Base-by-base conservation (phyloP, 2,888 invertebrate species). In the Carabus problematicus region DNA sequence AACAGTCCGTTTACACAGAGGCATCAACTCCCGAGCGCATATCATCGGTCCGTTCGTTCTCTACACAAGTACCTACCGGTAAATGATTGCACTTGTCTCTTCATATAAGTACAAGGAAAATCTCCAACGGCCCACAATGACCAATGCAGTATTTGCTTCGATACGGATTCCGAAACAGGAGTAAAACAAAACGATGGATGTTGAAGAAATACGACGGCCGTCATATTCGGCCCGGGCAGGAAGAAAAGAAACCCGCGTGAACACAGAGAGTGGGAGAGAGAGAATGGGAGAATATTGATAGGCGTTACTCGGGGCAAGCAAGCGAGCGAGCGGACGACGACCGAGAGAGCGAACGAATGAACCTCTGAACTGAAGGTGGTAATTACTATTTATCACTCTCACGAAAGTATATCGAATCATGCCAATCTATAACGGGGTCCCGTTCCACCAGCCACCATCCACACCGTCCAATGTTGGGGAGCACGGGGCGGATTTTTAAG, bases 1-100 rank as follows among this genome's bases (percentile, higher is more conserved):
- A 80, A 80, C 81, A 81, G 80, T 75, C 79, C 79, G 80, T 81
- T 81, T 81, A 80, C 80, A 80, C 81, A 79, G 79, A 76, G 79
- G 79, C 79, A 78, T 6, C 29, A 29, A 29, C 29, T 29, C 29
- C 29, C 29, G 6, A 29, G 3, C 29, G 29, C 29, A 29, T 29
- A 29, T 29, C 29, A 29, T 29, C 29, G 29, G 29, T 29, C 3
- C 6, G 29, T 29, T 29, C 29, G 2, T 29, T 29, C 2, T 29
- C 2, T 29, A 6, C 29, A 29, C 29, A n/a, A n/a, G n/a, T n/a
- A n/a, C n/a, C n/a, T n/a, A n/a, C 29, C 29, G 29, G 6, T 29
- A 29, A 29, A 29, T 29, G 29, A 29, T 29, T 29, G 29, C n/a
- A 6, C 29, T 29, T 29, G 29, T 29, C 29, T 29, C 29, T 29